Conservation (phyloP, 2,888 invertebrate genomes). For the Amiota mariae region DNA sequence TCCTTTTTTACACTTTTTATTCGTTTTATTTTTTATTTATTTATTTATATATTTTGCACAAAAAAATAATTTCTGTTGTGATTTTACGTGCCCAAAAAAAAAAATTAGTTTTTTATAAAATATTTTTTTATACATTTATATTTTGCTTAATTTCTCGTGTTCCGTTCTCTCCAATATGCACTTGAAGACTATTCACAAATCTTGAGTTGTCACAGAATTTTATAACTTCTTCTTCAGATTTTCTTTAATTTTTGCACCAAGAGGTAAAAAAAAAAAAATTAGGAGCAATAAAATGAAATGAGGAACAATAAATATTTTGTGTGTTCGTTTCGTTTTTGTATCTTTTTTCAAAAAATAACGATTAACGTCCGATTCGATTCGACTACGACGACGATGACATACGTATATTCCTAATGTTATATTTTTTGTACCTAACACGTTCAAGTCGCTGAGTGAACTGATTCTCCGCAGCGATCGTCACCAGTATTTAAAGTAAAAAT, state of each 20-base stretch:
- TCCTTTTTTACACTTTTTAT: conserved; percentile 33
- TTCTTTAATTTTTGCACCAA: too few species aligned
- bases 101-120: not conserved
- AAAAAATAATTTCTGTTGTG: conserved; percentile 27
- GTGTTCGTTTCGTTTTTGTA: conserved; percentile 13
- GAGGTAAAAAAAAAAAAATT: not conserved
- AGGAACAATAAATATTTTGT: not conserved
- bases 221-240: not conserved
- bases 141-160: conserved; percentile 1
- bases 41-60: not conserved
- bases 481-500: conserved; percentile 72
- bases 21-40: conserved; percentile 11
- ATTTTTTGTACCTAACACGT: conserved; percentile 60
- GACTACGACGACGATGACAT: conserved; percentile 2
- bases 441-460: conserved; percentile 74
- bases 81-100: conserved; percentile 30
- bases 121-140: conserved; percentile 7
- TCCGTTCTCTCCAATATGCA: conserved; percentile 17
- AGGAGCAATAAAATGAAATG: not conserved
- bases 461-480: conserved; percentile 72
- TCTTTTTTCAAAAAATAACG: not conserved
- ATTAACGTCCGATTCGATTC: conserved; percentile 21
- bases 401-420: conserved; percentile 51
- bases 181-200: conserved; percentile 20
- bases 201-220: not conserved